These are phyloP conservation scores for Cottus gobio DNA, from an alignment of 2,113 vertebrate genomes.

Conservation along the genomic window DNA sequence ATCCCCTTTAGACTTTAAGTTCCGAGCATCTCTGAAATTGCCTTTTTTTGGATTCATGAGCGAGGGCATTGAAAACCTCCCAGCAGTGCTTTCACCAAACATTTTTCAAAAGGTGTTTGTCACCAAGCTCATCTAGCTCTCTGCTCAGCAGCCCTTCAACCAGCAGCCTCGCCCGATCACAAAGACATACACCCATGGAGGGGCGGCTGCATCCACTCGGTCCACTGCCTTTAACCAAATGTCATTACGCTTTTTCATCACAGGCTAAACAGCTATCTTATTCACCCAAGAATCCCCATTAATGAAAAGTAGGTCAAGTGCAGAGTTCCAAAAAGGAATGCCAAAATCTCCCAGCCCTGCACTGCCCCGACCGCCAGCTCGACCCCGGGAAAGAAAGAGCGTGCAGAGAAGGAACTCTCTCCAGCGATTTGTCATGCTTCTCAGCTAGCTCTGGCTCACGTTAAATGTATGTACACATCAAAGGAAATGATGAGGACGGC, in stretches of 20 bases:
- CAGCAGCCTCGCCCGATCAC: neutral
- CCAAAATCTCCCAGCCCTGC: constrained; percentile 68
- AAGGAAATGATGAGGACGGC: constrained; percentile 67
- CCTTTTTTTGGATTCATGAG: constrained; percentile 62
- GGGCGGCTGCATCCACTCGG: constrained; percentile 45
- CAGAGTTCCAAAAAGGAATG: constrained; percentile 67
- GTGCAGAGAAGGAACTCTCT: constrained; percentile 63
- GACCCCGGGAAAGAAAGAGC: constrained; percentile 59
- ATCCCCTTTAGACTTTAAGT: constrained; percentile 49
- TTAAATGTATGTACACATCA: constrained; percentile 73
- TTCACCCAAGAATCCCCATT: constrained; percentile 71
- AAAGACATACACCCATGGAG: no score
- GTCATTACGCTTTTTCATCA: constrained; percentile 78
- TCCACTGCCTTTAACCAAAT: constrained; percentile 68
- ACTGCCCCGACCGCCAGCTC: constrained; percentile 35
- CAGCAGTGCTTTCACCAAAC: constrained; percentile 48
- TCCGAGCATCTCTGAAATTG: constrained; percentile 44
- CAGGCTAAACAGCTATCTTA: constrained; percentile 74
- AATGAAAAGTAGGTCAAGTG: constrained; percentile 84
- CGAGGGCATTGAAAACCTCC: constrained; percentile 46
- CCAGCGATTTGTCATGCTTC: constrained; percentile 67
- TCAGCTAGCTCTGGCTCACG: constrained; percentile 63
- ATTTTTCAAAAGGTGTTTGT: constrained; percentile 64
- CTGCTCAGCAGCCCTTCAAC: neutral
- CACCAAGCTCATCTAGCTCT: constrained; percentile 46